phyloP scores from a whole-genome alignment of 1,140 invertebrate genomes.

The Drosophila insularis region DNA sequence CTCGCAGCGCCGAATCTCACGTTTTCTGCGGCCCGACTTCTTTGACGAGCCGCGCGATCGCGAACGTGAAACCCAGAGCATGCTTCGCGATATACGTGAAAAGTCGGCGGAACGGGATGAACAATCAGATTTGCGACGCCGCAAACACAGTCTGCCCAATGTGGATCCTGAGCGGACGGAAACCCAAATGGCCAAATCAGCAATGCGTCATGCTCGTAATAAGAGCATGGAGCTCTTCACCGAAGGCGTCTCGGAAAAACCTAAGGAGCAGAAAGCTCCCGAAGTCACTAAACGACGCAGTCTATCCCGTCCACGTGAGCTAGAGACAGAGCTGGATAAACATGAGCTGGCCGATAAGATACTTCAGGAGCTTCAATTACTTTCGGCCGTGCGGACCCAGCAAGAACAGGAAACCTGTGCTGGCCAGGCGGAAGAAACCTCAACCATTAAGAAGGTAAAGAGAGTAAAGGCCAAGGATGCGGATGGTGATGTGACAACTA shows the following conservation, averaged over 20 bases:
- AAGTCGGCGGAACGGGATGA: conserved; percentile 79
- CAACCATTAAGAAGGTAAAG: conserved; percentile 79
- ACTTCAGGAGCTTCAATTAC: conserved; percentile 72
- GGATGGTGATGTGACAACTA: conserved; percentile 12
- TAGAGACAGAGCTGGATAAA: conserved; percentile 59
- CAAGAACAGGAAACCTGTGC: conserved; percentile 37
- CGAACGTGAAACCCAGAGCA: conserved; percentile 86
- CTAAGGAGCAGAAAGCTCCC: neutral
- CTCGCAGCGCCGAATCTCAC: conserved; percentile 85
- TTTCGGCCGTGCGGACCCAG: conserved; percentile 61
- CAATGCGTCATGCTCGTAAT: conserved; percentile 63
- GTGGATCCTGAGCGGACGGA: conserved; percentile 35
- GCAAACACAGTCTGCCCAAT: conserved; percentile 72
- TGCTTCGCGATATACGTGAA: conserved; percentile 86
- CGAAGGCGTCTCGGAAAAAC: conserved; percentile 22
- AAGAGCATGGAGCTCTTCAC: conserved; percentile 73
- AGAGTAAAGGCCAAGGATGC: conserved; percentile 71
- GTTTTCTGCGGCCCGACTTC: conserved; percentile 90
- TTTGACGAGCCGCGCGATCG: conserved; percentile 89
- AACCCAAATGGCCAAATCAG: conserved; percentile 12
- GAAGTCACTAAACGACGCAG: conserved; percentile 43
- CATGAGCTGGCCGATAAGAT: conserved; percentile 76
- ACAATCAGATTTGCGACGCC: conserved; percentile 40
- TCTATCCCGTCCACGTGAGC: conserved; percentile 59
- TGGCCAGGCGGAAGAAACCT: conserved; percentile 49